phyloP scores from a whole-genome alignment of 2,888 invertebrate genomes.

The Resseliella maxima region DNA sequence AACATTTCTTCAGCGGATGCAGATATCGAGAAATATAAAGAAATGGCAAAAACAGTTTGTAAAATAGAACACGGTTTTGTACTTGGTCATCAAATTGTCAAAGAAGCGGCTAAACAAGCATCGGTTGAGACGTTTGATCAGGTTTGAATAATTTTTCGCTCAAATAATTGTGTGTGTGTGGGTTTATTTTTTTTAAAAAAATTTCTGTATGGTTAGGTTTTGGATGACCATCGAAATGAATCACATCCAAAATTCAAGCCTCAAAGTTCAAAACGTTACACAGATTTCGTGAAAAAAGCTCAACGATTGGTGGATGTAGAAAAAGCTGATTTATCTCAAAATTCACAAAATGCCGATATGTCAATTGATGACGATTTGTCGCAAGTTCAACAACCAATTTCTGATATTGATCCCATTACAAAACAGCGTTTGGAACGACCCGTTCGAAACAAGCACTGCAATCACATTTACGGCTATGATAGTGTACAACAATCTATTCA shows the following conservation, averaged over 20 bases:
- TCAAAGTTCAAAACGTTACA: slow-evolving; percentile 26
- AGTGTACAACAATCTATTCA: background rate
- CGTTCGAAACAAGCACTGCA: slow-evolving; percentile 6
- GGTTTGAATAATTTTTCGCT: background rate
- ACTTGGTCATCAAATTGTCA: background rate
- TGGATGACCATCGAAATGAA: slow-evolving; percentile 21
- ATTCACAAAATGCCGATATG: background rate
- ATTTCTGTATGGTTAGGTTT: background rate
- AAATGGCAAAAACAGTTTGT: slow-evolving; percentile 8
- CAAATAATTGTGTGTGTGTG: background rate
- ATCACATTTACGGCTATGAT: slow-evolving; percentile 5
- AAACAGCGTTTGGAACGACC: background rate
- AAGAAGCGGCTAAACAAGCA: background rate
- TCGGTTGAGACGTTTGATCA: slow-evolving; percentile 4
- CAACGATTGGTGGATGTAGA: slow-evolving; percentile 10
- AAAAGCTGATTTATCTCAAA: background rate
- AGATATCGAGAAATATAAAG: slow-evolving; percentile 10
- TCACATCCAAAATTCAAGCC: slow-evolving; percentile 36
- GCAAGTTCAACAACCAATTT: background rate
- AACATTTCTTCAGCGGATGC: background rate
- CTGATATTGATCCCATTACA: slow-evolving; percentile 33
- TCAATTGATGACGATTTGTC: background rate
- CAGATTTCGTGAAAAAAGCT: slow-evolving; percentile 8
- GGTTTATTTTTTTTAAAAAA: background rate
- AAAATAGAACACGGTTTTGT: background rate